Conservation (phyloP, 2,888 invertebrate species). For the Athrips mouffetella region DNA sequence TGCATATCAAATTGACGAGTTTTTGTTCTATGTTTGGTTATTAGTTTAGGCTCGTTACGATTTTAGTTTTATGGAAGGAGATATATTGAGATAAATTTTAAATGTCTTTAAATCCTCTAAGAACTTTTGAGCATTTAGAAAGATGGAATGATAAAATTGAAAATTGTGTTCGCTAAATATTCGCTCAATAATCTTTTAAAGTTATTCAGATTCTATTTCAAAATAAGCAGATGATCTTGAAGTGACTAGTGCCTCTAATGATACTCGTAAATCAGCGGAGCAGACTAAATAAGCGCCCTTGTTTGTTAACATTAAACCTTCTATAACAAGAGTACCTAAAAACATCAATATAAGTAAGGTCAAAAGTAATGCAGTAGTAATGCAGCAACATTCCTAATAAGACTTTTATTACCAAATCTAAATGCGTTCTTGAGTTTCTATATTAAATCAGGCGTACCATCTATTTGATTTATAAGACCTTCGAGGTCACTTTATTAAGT, state of each 20-base stretch:
- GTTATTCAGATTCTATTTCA: no score
- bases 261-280: not conserved
- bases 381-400: not conserved
- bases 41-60: no score
- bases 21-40: no score
- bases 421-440: slow-evolving; percentile 16
- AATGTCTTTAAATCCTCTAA: no score
- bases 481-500: slow-evolving; percentile 13
- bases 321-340: not conserved
- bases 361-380: not conserved
- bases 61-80: no score
- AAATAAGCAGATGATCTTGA: not conserved
- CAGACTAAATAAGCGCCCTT: not conserved
- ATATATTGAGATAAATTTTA: no score
- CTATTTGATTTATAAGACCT: slow-evolving; percentile 10
- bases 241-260: no score
- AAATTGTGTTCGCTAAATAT: no score
- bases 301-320: slow-evolving; percentile 2
- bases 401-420: slow-evolving; percentile 8
- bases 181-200: no score
- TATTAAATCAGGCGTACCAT: slow-evolving; percentile 4
- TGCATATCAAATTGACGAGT: no score
- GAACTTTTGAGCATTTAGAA: no score
- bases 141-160: no score
- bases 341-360: slow-evolving; percentile 9